Base-by-base conservation (phyloP, 2,113 vertebrate species). In the Cyanoramphus novaezelandiae region DNA sequence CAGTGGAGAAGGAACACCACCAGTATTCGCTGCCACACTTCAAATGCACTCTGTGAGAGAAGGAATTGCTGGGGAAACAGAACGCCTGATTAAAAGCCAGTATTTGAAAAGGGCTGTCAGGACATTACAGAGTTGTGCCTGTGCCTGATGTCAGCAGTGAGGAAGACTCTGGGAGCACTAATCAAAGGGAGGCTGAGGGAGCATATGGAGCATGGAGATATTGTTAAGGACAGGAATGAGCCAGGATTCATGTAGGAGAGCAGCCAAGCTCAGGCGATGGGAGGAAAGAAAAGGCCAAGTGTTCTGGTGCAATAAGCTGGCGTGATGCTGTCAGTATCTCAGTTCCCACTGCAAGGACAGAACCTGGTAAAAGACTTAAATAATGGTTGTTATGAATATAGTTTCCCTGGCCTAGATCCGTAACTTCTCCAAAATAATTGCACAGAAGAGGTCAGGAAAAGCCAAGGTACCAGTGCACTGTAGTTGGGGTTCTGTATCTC, bases 121-220 rank as follows among this genome's bases (percentile, higher is more conserved):
- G 94, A 95, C 93, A 94, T 94, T 77, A 68, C 50, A 92, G 92
- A 94, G 83, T 94, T 90, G 88, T 86, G 88, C 89, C 17, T 10
- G 82, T 85, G n/a, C 80, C 44, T 39, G 2, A 91, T 43, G 33
- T 94, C 91, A 95, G 88, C 74, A 37, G 60, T 11, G 77, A 96
- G 92, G 93, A 96, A 95, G 95, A 94, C 83, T 95, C 62, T 65
- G 82, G 77, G 65, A 96, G 74, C 70, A 6, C 69, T 91, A 96
- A 94, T 96, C 92, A 89, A 92, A 93, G 70, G 46, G 52, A 85
- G 70, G 77, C 95, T 89, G 91, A 91, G 95, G 88, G 80, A 96
- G 53, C 93, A 94, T 91, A 95, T 79, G 77, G 72, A 64, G 80
- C 91, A 84, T 20, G 83, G 92, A 93, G 91, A 70, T 95, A 85